Percentiles rank a stretch among this genome's conserved stretches.
phyloP scores from a whole-genome alignment of 2,888 invertebrate species.

The Linyphia triangularis region DNA sequence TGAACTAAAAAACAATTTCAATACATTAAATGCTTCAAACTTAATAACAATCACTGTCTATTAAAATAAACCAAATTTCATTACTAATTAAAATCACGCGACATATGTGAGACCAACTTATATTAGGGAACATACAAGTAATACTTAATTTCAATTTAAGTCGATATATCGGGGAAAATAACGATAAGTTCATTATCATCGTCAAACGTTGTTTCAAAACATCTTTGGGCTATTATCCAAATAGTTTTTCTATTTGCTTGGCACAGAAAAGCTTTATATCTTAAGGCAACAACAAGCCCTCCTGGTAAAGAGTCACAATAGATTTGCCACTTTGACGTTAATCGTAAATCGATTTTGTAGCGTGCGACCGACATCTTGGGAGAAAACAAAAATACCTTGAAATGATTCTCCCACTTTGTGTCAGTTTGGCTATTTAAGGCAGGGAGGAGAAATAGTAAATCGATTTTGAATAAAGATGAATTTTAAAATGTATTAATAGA shows the following conservation, averaged over 20 bases:
- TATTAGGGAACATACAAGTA: no score
- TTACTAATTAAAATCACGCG: no score
- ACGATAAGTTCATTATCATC: not conserved
- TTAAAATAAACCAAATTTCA: no score
- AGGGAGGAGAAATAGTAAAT: not conserved
- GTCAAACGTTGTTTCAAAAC: not conserved
- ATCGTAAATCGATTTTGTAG: slow-evolving; percentile 5
- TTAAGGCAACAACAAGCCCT: not conserved
- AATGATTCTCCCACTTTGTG: not conserved
- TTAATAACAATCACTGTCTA: no score
- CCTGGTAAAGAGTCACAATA: not conserved
- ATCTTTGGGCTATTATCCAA: not conserved
- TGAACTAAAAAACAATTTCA: no score
- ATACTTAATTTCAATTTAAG: not conserved
- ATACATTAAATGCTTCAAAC: no score
- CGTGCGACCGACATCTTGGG: not conserved
- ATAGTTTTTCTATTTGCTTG: not conserved
- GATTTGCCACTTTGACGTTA: not conserved
- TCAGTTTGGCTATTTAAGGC: not conserved
- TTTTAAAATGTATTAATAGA: not conserved
- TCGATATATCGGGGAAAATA: not conserved
- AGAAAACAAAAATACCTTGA: not conserved
- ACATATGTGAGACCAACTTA: no score
- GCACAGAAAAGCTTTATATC: not conserved
- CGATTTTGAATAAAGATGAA: not conserved